These are phyloP conservation scores for Sesamia nonagrioides DNA, from an alignment of 1,140 invertebrate species.

Conservation along the genomic window DNA sequence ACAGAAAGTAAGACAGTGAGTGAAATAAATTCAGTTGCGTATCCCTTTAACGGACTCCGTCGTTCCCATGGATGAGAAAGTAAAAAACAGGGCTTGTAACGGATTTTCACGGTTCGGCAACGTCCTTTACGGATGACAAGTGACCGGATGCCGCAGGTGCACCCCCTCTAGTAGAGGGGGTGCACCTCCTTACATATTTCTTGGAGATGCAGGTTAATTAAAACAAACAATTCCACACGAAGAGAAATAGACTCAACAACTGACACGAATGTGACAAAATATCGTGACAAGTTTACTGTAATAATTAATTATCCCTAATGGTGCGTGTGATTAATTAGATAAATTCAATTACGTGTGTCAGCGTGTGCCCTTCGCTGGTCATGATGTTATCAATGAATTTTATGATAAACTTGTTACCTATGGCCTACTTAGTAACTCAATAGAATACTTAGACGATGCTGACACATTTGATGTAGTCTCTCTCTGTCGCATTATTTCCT, in stretches of 20 bases:
- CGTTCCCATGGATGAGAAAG: constrained; percentile 41
- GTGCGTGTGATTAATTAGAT: not conserved
- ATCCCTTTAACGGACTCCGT: constrained; percentile 36
- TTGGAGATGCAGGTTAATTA: constrained; percentile 27
- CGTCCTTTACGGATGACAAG: constrained; percentile 72
- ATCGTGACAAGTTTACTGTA: constrained; percentile 1
- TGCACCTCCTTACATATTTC: constrained; percentile 23
- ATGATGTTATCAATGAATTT: constrained; percentile 16
- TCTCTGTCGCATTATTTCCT: not conserved
- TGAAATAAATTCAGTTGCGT: constrained; percentile 46
- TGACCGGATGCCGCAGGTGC: constrained; percentile 67
- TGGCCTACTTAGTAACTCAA: constrained; percentile 6
- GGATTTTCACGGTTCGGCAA: constrained; percentile 73
- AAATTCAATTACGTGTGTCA: constrained; percentile 5
- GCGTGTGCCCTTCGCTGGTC: not conserved
- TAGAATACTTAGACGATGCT: not conserved
- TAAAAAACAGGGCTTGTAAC: constrained; percentile 65
- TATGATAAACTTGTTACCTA: not conserved
- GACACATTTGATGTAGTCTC: not conserved
- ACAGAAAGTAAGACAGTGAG: constrained; percentile 17
- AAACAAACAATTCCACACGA: constrained; percentile 1
- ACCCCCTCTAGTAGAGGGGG: not conserved
- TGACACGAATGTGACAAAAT: constrained; percentile 10
- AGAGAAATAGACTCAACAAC: not conserved
- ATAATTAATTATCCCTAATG: not conserved